Conservation (phyloP, 2,113 vertebrate genomes). For the Callipepla squamata region DNA sequence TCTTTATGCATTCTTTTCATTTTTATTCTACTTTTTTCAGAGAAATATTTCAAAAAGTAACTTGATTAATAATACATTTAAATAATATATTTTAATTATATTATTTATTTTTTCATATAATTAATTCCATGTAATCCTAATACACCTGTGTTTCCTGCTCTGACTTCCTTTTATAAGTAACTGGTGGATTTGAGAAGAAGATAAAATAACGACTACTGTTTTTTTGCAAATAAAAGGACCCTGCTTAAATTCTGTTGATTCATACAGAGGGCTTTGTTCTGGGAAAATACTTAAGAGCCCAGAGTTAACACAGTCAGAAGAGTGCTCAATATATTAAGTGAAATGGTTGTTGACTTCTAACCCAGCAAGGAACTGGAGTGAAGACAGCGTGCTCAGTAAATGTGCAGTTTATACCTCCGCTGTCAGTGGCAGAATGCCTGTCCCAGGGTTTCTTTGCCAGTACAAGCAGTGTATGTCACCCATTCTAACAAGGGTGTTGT, state of each 20-base stretch:
- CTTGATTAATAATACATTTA: neutral
- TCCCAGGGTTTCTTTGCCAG: neutral
- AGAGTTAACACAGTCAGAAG: neutral
- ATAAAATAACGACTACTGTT: neutral
- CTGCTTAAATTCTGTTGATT: neutral
- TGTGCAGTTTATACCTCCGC: neutral
- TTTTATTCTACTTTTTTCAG: neutral
- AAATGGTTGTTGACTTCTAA: neutral
- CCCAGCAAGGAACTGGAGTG: neutral
- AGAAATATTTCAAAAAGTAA: neutral
- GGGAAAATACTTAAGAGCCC: neutral
- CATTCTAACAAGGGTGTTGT: neutral
- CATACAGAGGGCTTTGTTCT: neutral
- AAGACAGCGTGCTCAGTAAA: neutral
- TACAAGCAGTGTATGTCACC: neutral
- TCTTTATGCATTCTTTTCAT: neutral
- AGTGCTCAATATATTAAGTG: neutral
- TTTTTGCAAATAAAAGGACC: neutral
- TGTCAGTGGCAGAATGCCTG: neutral
- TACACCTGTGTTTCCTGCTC: neutral
- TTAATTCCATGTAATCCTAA: neutral
- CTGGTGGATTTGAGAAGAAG: neutral
- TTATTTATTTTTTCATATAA: neutral
- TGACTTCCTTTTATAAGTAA: neutral
- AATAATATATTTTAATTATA: neutral